Percentiles rank a stretch among this genome's conserved stretches.
Conservation (phyloP, 2,113 vertebrate species). For the Bubalus kerabau region DNA sequence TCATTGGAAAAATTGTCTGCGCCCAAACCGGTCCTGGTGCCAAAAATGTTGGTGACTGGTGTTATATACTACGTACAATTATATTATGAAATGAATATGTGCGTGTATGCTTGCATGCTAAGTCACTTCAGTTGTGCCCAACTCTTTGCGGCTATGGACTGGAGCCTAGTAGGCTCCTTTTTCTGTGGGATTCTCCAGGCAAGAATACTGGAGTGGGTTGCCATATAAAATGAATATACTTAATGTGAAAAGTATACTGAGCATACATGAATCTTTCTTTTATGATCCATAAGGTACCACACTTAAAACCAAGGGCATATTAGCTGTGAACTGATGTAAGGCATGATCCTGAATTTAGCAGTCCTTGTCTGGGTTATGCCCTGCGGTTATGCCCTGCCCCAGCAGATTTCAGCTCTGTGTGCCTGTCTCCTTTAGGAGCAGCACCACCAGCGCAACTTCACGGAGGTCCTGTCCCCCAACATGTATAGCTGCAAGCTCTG, state of each 20-base stretch:
- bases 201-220: not conserved
- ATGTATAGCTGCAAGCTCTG: constrained; percentile 94
- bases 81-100: not conserved
- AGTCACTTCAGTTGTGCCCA: not conserved
- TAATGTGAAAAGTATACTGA: not conserved
- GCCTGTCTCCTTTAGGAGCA: constrained; percentile 82
- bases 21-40: not conserved
- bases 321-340: not conserved
- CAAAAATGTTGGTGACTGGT: not conserved
- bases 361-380: not conserved
- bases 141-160: not conserved
- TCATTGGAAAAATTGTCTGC: not conserved
- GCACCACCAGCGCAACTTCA: constrained; percentile 88
- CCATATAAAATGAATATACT: not conserved
- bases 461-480: constrained; percentile 93
- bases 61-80: not conserved
- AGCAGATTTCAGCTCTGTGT: not conserved
- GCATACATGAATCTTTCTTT: not conserved
- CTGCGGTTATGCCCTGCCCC: not conserved
- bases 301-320: not conserved
- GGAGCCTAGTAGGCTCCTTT: not conserved
- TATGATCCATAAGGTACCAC: not conserved
- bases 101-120: not conserved
- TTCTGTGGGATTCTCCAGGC: not conserved
- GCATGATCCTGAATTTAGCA: not conserved